A percentile compares a stretch with the other conserved stretches of the same genome.
These are phyloP conservation scores for Trachemys scripta DNA, from an alignment of 2,113 vertebrate genomes.

Conservation along the genomic window DNA sequence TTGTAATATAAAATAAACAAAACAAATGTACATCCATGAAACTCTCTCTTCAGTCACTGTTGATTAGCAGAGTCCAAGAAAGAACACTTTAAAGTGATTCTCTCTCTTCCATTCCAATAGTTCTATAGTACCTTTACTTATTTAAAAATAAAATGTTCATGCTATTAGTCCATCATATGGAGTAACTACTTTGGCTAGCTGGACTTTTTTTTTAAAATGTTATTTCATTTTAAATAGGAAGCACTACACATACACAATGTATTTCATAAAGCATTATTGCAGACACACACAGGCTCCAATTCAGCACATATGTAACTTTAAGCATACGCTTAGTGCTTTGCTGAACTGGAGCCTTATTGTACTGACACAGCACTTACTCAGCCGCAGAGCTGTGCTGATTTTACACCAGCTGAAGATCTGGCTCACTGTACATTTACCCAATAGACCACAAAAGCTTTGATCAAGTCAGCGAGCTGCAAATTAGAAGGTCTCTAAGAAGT, in stretches of 20 bases:
- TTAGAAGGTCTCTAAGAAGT: not conserved
- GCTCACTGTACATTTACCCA: not conserved
- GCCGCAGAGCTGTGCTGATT: not conserved
- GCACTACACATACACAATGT: not conserved
- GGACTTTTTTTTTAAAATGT: not conserved
- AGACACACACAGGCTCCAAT: not conserved
- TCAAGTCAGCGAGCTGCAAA: not conserved
- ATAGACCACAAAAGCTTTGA: not conserved
- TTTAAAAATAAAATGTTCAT: not conserved
- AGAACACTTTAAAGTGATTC: accelerated
- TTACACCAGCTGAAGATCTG: not conserved
- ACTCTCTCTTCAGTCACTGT: not conserved
- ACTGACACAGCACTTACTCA: not conserved
- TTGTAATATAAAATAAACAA: not conserved
- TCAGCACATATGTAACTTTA: not conserved
- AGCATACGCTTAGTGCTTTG: not conserved
- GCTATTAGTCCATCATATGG: not conserved
- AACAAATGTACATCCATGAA: not conserved
- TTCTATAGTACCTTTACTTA: not conserved
- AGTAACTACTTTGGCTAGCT: not conserved
- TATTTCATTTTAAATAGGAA: not conserved
- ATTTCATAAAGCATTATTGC: not conserved
- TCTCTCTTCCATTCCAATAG: not conserved
- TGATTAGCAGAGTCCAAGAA: not conserved
- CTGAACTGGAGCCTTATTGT: not conserved